Conservation (phyloP, 2,113 vertebrate species). For the Chunga burmeisteri region DNA sequence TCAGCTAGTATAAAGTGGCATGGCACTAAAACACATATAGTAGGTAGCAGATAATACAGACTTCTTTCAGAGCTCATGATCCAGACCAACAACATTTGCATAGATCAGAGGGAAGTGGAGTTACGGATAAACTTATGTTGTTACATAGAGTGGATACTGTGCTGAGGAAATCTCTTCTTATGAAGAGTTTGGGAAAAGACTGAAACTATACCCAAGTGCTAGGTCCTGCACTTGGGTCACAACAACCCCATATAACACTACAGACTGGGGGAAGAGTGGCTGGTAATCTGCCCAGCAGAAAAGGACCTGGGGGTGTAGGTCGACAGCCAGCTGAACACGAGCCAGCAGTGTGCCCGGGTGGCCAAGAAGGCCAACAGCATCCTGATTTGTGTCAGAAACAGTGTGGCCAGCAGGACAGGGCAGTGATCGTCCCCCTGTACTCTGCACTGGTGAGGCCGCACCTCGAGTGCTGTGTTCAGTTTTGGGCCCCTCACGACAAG, state of each 20-base stretch:
- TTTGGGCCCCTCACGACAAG: no score
- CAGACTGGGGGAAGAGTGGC: no score
- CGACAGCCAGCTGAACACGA: no score
- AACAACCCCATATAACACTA: background rate
- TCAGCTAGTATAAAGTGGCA: background rate
- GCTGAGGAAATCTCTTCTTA: background rate
- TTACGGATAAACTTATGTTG: background rate
- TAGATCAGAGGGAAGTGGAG: background rate
- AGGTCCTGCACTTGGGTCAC: fast-evolving
- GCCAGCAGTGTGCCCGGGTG: no score
- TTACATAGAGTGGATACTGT: background rate
- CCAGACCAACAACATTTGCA: background rate
- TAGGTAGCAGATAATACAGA: background rate
- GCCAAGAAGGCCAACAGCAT: no score
- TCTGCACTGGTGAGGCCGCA: no score
- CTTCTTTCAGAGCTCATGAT: background rate
- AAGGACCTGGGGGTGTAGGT: no score
- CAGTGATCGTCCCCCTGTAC: no score
- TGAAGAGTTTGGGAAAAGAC: background rate
- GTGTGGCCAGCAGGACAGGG: no score
- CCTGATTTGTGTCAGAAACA: no score
- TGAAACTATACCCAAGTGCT: background rate
- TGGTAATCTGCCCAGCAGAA: no score
- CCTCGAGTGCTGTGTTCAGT: no score
- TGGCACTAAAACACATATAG: background rate